Percentiles rank a stretch among this genome's conserved stretches.
phyloP scores from a whole-genome alignment of 2,113 vertebrate species.

The Gallinago jamesoni region DNA sequence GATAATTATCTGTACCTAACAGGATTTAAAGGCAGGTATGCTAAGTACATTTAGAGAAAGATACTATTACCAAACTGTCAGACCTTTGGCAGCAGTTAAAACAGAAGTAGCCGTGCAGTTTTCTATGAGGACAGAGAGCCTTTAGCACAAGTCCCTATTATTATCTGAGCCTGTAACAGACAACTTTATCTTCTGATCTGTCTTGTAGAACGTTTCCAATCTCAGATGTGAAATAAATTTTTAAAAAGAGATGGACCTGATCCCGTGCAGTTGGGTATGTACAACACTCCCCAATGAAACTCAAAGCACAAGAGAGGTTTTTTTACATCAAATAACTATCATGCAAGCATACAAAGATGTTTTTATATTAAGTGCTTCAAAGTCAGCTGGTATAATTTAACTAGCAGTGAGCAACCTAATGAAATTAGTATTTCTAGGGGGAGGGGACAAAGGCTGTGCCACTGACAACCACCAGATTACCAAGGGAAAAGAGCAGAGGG shows the following conservation, averaged over 20 bases:
- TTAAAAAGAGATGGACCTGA: constrained; percentile 15
- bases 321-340: constrained; percentile 38
- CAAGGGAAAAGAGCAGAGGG: background rate
- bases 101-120: constrained; percentile 42
- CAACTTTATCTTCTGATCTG: background rate
- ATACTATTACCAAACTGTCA: background rate
- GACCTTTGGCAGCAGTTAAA: constrained; percentile 36
- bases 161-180: constrained; percentile 16
- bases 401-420: constrained; percentile 35
- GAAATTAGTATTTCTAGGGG: background rate
- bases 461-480: background rate
- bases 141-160: constrained; percentile 1
- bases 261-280: background rate
- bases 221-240: constrained; percentile 13
- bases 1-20: background rate
- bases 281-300: constrained; percentile 26
- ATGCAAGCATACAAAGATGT: constrained; percentile 9
- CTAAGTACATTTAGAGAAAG: constrained; percentile 16
- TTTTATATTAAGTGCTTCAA: constrained; percentile 29
- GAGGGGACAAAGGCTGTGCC: background rate
- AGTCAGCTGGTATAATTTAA: constrained; percentile 35
- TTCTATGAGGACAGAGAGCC: background rate
- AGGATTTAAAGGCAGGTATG: constrained; percentile 29
- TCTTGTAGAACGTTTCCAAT: background rate
- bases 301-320: constrained; percentile 43